Conservation (phyloP, 2,797 vertebrate species). For the Pseudochirops cupreus region DNA sequence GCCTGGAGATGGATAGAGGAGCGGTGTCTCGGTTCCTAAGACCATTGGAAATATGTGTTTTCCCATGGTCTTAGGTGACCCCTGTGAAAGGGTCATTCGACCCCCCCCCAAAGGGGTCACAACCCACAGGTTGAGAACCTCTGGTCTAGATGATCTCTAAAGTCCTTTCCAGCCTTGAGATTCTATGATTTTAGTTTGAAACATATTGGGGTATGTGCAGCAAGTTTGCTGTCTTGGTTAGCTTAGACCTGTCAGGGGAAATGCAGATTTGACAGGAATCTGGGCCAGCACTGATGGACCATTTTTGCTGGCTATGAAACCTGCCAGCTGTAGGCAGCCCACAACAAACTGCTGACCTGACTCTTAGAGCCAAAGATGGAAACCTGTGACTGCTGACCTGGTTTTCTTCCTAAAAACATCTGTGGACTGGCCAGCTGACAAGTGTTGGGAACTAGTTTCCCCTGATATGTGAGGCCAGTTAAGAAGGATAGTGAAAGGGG, state of each 20-base stretch:
- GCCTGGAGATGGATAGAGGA: too few relatives aligned
- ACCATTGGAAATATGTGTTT: too few relatives aligned
- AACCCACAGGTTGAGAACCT: too few relatives aligned
- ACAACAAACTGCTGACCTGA: conserved; percentile 76
- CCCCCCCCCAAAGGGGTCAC: too few relatives aligned
- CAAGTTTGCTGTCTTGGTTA: conserved; percentile 12
- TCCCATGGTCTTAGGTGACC: too few relatives aligned
- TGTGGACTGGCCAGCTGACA: conserved; percentile 54
- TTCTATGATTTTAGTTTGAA: neutral
- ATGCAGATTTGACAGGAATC: conserved; percentile 22
- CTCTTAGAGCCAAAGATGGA: conserved; percentile 50
- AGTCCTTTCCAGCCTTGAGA: neutral
- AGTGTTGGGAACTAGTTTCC: conserved; percentile 64
- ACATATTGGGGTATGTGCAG: neutral
- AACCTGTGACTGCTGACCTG: conserved; percentile 77
- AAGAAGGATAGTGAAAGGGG: conserved; percentile 68
- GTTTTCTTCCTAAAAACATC: conserved; percentile 66
- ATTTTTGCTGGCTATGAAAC: conserved; percentile 26
- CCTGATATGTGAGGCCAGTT: conserved; percentile 77
- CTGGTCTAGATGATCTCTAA: neutral
- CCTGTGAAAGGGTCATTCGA: too few relatives aligned
- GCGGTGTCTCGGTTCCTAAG: too few relatives aligned
- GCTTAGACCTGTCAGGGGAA: conserved; percentile 40
- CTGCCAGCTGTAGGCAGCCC: conserved; percentile 67
- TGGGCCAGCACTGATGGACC: neutral